Percentiles rank a stretch among this genome's conserved stretches.
Conservation (phyloP, 2,888 invertebrate species). For the Sminthurides aquaticus region DNA sequence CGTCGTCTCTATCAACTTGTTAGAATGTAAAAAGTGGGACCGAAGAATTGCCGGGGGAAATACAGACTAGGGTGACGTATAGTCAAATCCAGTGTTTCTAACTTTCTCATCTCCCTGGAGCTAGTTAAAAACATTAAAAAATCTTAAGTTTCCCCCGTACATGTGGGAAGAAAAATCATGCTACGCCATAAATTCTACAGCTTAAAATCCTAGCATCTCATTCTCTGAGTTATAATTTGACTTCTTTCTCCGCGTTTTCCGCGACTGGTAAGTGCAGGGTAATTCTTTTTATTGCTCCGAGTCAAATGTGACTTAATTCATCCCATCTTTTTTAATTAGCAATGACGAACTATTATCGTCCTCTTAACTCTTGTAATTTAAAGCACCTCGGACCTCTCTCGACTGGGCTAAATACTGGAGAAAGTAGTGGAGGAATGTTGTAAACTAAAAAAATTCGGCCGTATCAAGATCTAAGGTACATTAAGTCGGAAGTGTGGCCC, state of each 20-base stretch:
- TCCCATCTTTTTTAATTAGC: conserved; percentile 7
- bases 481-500: not conserved
- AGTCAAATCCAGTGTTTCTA: not conserved
- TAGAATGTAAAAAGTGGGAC: no score
- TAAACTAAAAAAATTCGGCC: not conserved
- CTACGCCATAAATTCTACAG: conserved; percentile 2
- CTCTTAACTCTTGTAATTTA: not conserved
- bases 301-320: not conserved
- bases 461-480: not conserved
- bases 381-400: not conserved
- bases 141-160: not conserved
- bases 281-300: conserved; percentile 1
- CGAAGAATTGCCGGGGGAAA: conserved; percentile 3
- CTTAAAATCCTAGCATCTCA: not conserved
- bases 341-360: conserved; percentile 5
- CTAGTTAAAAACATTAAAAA: conserved; percentile 1
- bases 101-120: not conserved
- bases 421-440: not conserved
- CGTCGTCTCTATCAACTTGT: no score
- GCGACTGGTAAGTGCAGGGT: not conserved
- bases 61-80: conserved; percentile 5
- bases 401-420: no score
- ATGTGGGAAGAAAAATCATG: not conserved
- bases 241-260: not conserved
- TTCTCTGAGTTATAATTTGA: not conserved